A percentile compares a stretch with the other conserved stretches of the same genome.
phyloP scores from a whole-genome alignment of 2,888 invertebrate genomes.

The Argynnis bischoffii region DNA sequence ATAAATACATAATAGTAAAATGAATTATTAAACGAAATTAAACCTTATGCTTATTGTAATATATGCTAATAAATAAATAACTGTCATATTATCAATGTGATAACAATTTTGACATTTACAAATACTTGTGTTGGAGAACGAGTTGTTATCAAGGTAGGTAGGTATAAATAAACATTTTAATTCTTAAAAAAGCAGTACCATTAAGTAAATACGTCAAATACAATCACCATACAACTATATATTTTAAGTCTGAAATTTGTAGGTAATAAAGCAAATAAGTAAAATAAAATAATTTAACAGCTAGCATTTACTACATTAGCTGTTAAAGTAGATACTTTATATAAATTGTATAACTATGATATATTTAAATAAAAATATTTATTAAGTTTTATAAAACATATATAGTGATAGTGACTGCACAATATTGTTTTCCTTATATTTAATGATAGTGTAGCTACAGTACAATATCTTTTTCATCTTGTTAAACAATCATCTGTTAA shows the following conservation, averaged over 20 bases:
- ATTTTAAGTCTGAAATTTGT: too few species aligned
- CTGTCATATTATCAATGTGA: conserved; percentile 7
- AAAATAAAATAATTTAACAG: not conserved
- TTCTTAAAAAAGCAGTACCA: too few species aligned
- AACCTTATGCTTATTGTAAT: too few species aligned
- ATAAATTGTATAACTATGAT: not conserved
- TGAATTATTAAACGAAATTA: too few species aligned
- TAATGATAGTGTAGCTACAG: conserved; percentile 1
- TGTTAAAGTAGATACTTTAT: too few species aligned
- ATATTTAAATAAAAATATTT: not conserved
- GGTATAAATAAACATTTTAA: too few species aligned
- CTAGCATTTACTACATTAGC: not conserved
- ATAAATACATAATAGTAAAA: too few species aligned
- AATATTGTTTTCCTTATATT: conserved; percentile 5
- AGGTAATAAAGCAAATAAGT: not conserved
- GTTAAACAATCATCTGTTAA: conserved; percentile 6
- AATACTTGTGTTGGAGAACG: not conserved
- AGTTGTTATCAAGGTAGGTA: too few species aligned
- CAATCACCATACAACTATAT: too few species aligned
- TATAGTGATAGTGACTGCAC: conserved; percentile 11
- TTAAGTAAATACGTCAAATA: too few species aligned
- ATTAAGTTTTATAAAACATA: not conserved
- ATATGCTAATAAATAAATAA: not conserved
- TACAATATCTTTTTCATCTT: conserved; percentile 8
- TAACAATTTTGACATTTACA: conserved; percentile 20